Conservation (phyloP, 2,797 vertebrate genomes). For the Adrianichthys oophorus region DNA sequence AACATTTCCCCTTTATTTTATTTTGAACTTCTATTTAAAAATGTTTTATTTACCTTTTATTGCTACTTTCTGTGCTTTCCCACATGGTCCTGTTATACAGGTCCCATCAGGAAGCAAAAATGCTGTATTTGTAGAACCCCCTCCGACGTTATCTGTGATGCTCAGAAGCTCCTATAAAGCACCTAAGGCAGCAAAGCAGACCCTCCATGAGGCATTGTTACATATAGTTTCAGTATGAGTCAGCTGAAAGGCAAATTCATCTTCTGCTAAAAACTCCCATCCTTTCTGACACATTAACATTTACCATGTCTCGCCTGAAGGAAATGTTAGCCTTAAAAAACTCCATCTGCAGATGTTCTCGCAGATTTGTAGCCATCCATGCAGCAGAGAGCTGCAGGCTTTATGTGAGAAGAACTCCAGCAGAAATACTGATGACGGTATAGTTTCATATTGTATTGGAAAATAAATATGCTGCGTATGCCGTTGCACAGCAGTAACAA, state of each 20-base stretch:
- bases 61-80: background rate
- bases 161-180: conserved; percentile 27
- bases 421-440: conserved; percentile 28
- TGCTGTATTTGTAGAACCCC: background rate
- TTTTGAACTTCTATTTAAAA: background rate
- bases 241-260: conserved; percentile 52
- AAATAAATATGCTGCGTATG: conserved; percentile 18
- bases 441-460: conserved; percentile 27
- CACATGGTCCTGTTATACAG: conserved; percentile 3
- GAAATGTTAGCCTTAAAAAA: conserved; percentile 49
- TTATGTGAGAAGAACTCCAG: conserved; percentile 22
- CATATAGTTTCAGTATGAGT: conserved; percentile 31
- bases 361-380: conserved; percentile 47
- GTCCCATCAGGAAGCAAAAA: background rate
- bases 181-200: conserved; percentile 15
- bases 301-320: conserved; percentile 52
- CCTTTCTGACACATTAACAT: conserved; percentile 53
- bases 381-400: conserved; percentile 23
- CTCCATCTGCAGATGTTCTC: conserved; percentile 48
- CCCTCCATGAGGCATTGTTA: conserved; percentile 18
- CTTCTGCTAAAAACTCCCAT: conserved; percentile 45
- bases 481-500: conserved; percentile 21
- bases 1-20: conserved; percentile 68
- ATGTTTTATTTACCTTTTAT: conserved; percentile 17
- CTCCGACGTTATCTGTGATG: conserved; percentile 6